phyloP scores from a whole-genome alignment of 2,797 vertebrate genomes.

The Lycodopsis pacificus region DNA sequence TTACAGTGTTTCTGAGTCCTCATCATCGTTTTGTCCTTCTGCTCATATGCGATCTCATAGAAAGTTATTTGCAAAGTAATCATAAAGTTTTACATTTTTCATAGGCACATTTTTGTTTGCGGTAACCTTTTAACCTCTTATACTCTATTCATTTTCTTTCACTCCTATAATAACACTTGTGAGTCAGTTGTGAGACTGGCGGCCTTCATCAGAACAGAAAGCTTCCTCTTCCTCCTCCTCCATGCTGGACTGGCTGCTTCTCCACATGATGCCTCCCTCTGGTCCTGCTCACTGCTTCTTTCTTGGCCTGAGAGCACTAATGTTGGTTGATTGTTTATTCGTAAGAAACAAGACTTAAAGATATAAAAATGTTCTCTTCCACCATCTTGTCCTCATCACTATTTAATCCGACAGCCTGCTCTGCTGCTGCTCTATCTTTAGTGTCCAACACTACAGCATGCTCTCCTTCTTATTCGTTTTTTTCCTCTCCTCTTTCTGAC shows the following conservation, averaged over 20 bases:
- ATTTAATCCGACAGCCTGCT: neutral
- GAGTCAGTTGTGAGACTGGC: neutral
- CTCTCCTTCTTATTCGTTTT: no score
- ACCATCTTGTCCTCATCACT: neutral
- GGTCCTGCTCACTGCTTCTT: neutral
- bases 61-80: neutral
- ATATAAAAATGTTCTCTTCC: neutral
- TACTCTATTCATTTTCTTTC: neutral
- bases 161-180: neutral
- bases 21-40: neutral
- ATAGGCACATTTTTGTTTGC: neutral
- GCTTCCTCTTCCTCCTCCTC: neutral
- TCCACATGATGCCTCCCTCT: neutral
- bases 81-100: neutral
- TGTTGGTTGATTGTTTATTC: neutral
- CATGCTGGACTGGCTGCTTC: neutral
- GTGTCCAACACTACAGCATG: neutral
- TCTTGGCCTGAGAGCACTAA: neutral
- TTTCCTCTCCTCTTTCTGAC: no score
- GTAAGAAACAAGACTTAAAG: neutral
- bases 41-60: neutral
- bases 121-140: neutral
- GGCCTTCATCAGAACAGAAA: neutral
- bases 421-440: neutral
- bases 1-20: neutral